Evolutionary conservation across 1,140 invertebrate genomes (phyloP), one percentile per base, ranked within the genome.

Genomic region (Trissolcus basalis): DNA sequence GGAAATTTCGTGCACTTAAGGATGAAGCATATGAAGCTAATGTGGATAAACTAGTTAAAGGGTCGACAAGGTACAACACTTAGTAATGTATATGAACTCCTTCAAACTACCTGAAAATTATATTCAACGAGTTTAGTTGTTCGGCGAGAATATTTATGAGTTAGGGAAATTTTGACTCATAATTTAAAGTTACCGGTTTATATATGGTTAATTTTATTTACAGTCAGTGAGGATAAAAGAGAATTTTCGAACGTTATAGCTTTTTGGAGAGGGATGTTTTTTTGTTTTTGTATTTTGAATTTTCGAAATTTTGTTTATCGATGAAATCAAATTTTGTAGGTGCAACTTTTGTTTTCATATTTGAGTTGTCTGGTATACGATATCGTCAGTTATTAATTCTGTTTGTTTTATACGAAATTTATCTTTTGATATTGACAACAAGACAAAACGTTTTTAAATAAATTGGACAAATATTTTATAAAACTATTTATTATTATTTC

Each of bases 81-180:
- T 39, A 8, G 1, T 39, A n/a, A 39, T 39, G 36, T 39, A 39
- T n/a, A 39, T 3, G 1, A 39, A 39, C 36, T 39, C 2, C 36
- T 39, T n/a, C 9, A 39, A 39, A 39, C 9, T 39, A 39, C 36
- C 36, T n/a, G 36, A 39, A 39, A 39, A 39, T 39, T 39, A 39
- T 39, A 39, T 39, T 27, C 9, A 39, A 39, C 36, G 36, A 39
- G 36, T 39, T 39, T 39, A 9, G 9, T 11, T n/a, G 1, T 39
- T 39, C 3, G n/a, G 9, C n/a, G 9, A 8, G n/a, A 39, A 39
- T 39, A 39, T 39, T 39, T 39, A 39, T 39, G 36, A 39, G 36
- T 4, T 2, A 39, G n/a, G 36, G 36, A 39, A 39, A 39, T n/a
- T 2, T 39, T 39, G 36, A 8, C 9, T 11, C n/a, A 39, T 39